Base-by-base conservation (phyloP, 2,888 invertebrate genomes). In the Parelbella ahira region DNA sequence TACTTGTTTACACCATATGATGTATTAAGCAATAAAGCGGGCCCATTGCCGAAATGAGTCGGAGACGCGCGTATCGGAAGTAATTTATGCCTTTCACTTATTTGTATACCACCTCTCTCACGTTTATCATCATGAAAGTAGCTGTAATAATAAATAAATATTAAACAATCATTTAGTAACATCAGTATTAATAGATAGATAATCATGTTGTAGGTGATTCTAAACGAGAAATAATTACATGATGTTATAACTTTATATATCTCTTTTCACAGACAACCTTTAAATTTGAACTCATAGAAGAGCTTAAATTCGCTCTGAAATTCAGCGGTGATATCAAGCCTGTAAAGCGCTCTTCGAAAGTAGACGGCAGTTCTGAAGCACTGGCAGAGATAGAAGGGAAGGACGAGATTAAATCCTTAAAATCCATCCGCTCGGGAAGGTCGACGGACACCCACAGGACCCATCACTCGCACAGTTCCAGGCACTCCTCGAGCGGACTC, bases 311-410 rank as follows among this genome's bases (percentile, higher is more conserved):
- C 58, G 89, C 91, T 1, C 54, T 91, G 0, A 88, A 87, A 47
- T 93, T 92, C 59, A 90, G 89, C 46, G 90, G 91, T 2, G 89
- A 88, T 28, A 83, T 90, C 0, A 93, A 92, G 56, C 91, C 91
- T 1, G 89, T 91, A 1, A 79, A 81, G 29, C 76, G 88, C 10
- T 71, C 72, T 1, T 57, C 63, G 12, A 78, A 71, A 24, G 61
- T 64, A 0, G 54, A 47, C 1, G 78, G 73, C 0, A 73, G 69
- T 1, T 69, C 64, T n/a, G 80, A 83, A 50, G 66, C 67, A 0
- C 48, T 81, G 3, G 78, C 79, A 0, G 74, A 71, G 8, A 45
- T 61, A 32, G 71, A 84, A 50, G 71, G 52, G 0, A 81, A 78
- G 13, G 83, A 86, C 10, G 86, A 86, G 36, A 43, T 83, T 12